Evolutionary conservation across 2,797 vertebrate genomes (phyloP), one percentile per base, ranked within the genome.

Genomic region (Sus cebifrons): DNA sequence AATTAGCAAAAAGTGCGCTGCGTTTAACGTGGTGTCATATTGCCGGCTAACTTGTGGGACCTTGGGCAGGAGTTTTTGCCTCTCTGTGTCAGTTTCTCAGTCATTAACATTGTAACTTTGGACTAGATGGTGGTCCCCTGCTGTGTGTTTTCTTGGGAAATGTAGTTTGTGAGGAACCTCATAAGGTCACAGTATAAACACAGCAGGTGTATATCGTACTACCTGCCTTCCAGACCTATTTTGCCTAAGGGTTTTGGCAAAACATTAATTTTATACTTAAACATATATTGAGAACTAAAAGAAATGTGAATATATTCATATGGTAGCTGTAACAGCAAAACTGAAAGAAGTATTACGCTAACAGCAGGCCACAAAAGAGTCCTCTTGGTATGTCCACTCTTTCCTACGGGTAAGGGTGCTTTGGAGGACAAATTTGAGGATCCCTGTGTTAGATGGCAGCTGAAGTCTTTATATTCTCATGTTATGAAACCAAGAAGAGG

Each of bases 241-340:
- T 91, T 74, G 29, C 23, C 21, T 91, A 62, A 89, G 18, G 7
- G 64, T 83, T 86, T 73, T 79, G 54, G 27, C 5, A 32, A 86
- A 82, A 56, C 7, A 32, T 77, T 58, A 91, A 62, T 87, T 92
- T 95, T 95, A 44, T 83, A 89, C 14, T 71, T 74, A 83, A 62
- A 86, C 12, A 11, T 58, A 40, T 75, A 29, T 73, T 81, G 44
- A 10, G 44, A 54, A 56, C 36, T 75, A 27, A 83, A 67, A 36
- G 67, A 29, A 87, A 86, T 73, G 65, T 0, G 3, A n/a, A 8
- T 79, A 17, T 81, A 6, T 92, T 90, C 40, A 64, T 79, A 40
- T 52, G 21, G 21, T 86, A 10, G 62, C 58, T 75, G 18, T 40
- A 65, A 81, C 6, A 70, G 6, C 17, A 13, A 77, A 92, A 65